A percentile compares a stretch with the other conserved stretches of the same genome.
phyloP scores from a whole-genome alignment of 2,113 vertebrate species.

The Lepidothrix coronata region DNA sequence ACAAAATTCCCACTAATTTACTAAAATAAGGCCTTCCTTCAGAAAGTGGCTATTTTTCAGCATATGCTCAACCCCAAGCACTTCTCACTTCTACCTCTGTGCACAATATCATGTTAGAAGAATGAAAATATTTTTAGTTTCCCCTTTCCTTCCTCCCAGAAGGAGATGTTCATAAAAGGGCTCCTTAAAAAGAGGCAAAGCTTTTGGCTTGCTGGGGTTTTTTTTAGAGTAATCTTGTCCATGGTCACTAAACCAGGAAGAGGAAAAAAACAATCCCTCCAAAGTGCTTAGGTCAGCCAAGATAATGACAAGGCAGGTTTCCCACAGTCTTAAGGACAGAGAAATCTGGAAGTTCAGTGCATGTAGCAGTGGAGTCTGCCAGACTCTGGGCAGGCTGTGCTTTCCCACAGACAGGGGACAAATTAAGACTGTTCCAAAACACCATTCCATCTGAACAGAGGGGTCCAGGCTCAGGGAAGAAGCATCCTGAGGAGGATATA shows the following conservation, averaged over 20 bases:
- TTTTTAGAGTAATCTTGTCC: neutral
- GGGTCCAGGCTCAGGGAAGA: too few species aligned
- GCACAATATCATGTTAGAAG: neutral
- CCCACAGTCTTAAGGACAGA: neutral
- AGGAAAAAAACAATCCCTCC: neutral
- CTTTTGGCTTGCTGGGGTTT: neutral
- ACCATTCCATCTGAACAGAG: fast-evolving
- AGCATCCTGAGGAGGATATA: neutral
- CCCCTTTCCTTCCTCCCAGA: neutral
- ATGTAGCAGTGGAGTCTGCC: fast-evolving
- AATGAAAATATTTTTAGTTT: neutral
- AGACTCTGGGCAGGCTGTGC: neutral
- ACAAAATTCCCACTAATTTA: neutral
- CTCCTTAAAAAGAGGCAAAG: neutral
- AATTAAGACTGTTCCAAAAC: neutral
- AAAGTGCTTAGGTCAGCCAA: neutral
- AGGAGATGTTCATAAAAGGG: neutral
- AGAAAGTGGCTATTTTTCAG: neutral
- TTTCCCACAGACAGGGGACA: neutral
- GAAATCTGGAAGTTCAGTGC: neutral
- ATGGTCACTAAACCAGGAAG: neutral
- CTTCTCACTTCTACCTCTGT: neutral
- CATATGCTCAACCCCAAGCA: neutral
- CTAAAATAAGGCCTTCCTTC: neutral
- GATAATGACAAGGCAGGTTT: neutral